Evolutionary conservation across 2,113 vertebrate species (phyloP), one percentile per base, ranked within the genome.

Genomic region (Perca fluviatilis): DNA sequence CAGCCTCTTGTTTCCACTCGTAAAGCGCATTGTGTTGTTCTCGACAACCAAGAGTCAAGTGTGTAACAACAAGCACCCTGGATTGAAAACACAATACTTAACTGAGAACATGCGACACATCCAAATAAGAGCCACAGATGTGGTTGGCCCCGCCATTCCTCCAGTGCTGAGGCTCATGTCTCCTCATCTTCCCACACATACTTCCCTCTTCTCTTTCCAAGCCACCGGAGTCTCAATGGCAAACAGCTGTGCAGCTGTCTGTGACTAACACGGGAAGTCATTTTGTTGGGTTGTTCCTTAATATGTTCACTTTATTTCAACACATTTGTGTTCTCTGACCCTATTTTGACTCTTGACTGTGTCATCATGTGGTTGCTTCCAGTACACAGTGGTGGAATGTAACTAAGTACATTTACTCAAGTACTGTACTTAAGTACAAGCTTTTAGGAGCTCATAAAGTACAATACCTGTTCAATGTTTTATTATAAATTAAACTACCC

Each of bases 171-270:
- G n/a, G 36, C 49, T 40, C 11, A 18, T 74, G 25, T 46, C 11
- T 82, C 61, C 3, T 49, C 61, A 11, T 49, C 49, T 56, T 75
- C 69, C 18, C 62, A 61, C 74, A 46, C 30, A 64, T 47, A 50
- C 33, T 54, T 76, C 14, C 30, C 40, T 60, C 8, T 11, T 65
- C 33, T 62, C 53, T 56, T 12, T 72, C 60, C 72, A 68, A 71
- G 2, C 18, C 16, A 33, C 11, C 0, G 1, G 49, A 14, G 21
- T 46, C 68, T 65, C 33, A n/a, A 65, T 16, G 6, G 18, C 33
- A 77, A 71, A 79, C 75, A 86, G 79, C 66, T 89, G 61, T 10
- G 46, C 13, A 76, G 51, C 56, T 54, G 23, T 67, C 49, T 64
- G 27, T 63, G 50, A 56, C 43, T 25, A 47, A 30, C 13, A 23